Base-by-base conservation (phyloP, 2,888 invertebrate genomes). In the Orthosia gothica region DNA sequence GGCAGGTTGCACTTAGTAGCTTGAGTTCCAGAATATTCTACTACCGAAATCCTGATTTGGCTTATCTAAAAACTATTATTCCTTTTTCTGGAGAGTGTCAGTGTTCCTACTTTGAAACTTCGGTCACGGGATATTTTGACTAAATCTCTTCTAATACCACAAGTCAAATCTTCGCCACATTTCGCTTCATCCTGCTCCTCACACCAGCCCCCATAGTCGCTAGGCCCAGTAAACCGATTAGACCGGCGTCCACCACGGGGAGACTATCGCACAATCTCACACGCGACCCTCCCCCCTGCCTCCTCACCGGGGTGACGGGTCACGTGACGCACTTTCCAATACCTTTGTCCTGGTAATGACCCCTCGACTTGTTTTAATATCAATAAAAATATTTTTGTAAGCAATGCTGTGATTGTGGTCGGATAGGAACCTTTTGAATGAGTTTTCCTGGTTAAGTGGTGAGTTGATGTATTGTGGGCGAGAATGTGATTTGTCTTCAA, bases 171-270 rank as follows among this genome's bases (percentile, higher is more conserved):
- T 40, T 47, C 75, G 74, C 81, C 23, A 45, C 13, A 49, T 63
- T 57, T 68, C 83, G 87, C 86, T 81, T 32, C 54, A 73, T 77
- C 82, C 70, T 40, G n/a, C 73, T 23, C 1, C 88, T 85, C 84
- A 69, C 5, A 58, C 86, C 90, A 86, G 67, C 72, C 88, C 65
- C 79, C 90, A 89, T 90, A 91, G 89, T 88, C 89, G 86, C 88
- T 88, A 90, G 91, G 92, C 91, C 92, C 91, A 93, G 94, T 95
- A 95, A 95, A 95, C 94, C 95, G 95, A 95, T 95, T 95, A 95
- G 91, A 91, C 61, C 88, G 90, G 86, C 90, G 91, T 89, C 91
- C 91, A 91, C 87, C 74, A 64, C 85, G 77, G 88, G 91, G 91
- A 87, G 86, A 89, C 90, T 94, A 95, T 95, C 95, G 93, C 90